A percentile compares a stretch with the other conserved stretches of the same genome.
phyloP scores from a whole-genome alignment of 2,888 invertebrate species.

The Acleris laterana region DNA sequence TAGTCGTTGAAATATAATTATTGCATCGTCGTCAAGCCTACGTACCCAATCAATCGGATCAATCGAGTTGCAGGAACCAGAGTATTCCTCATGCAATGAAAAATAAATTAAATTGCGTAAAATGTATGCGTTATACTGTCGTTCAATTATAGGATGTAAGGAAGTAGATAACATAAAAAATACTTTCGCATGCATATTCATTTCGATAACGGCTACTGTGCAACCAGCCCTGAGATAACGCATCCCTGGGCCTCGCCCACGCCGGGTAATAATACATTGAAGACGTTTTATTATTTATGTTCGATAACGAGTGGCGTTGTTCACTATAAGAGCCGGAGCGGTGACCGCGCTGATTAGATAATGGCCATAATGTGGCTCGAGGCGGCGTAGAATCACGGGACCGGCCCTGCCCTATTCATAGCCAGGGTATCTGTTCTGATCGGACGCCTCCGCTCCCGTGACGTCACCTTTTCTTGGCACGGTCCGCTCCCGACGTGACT shows the following conservation, averaged over 20 bases:
- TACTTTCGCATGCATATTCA: constrained; percentile 11
- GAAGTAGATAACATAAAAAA: not conserved
- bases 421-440: constrained; percentile 47
- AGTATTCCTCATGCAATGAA: too few species aligned
- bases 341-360: constrained; percentile 71
- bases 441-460: constrained; percentile 49
- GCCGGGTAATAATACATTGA: constrained; percentile 25
- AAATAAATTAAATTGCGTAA: too few species aligned
- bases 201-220: constrained; percentile 26
- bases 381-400: constrained; percentile 40
- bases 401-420: constrained; percentile 42
- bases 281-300: constrained; percentile 53
- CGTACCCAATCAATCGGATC: too few species aligned
- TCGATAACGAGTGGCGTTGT: constrained; percentile 51
- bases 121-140: too few species aligned
- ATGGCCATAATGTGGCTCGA: constrained; percentile 45
- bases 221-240: constrained; percentile 6
- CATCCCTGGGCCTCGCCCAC: constrained; percentile 19
- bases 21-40: too few species aligned
- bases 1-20: too few species aligned
- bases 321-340: constrained; percentile 51
- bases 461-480: constrained; percentile 66
- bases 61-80: too few species aligned
- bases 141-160: too few species aligned
- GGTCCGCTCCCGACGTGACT: constrained; percentile 49